Base-by-base conservation (phyloP, 2,888 invertebrate genomes). In the Microdon myrmicae region DNA sequence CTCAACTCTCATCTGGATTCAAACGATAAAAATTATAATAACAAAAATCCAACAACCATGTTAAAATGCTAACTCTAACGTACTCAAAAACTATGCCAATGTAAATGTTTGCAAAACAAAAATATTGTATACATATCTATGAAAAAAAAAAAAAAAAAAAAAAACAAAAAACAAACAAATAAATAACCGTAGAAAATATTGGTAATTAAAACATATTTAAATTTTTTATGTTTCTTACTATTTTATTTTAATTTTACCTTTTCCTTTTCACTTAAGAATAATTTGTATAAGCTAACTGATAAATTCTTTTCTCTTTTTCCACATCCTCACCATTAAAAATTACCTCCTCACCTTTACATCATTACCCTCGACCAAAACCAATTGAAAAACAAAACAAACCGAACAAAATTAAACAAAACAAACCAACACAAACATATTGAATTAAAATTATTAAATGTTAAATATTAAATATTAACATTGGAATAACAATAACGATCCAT, bases 161-260 rank as follows among this genome's bases (percentile, higher is more conserved):
- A 47, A 53, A 56, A 45, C 20, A 35, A 13, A 19, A 31, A 58
- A 71, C 64, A 47, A 67, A 69, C 60, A 53, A 49, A 67, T 61
- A 67, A 47, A 45, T 34, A 67, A 56, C 70, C 71, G 71, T 74
- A 75, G 75, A 75, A 74, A 76, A 76, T 70, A 73, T 75, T 73
- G 75, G 75, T 75, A 75, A 75, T 74, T 71, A 68, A 55, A 45
- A 58, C 60, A 56, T 32, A 22, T 54, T 20, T 32, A 7, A 29
- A n/a, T 45, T 16, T 39, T 45, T 51, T 26, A 20, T 25, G 32
- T 22, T 6, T 35, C 41, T 48, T 44, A 14, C 38, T 39, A 56
- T 37, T 22, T 38, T 29, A 12, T 45, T 23, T 9, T 20, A 20
- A 12, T 26, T 10, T 14, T 35, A 34, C 45, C 9, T 6, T 37